Percentiles rank a stretch among this genome's conserved stretches.
Conservation (phyloP, 2,888 invertebrate species). For the Theodoxus fluviatilis region DNA sequence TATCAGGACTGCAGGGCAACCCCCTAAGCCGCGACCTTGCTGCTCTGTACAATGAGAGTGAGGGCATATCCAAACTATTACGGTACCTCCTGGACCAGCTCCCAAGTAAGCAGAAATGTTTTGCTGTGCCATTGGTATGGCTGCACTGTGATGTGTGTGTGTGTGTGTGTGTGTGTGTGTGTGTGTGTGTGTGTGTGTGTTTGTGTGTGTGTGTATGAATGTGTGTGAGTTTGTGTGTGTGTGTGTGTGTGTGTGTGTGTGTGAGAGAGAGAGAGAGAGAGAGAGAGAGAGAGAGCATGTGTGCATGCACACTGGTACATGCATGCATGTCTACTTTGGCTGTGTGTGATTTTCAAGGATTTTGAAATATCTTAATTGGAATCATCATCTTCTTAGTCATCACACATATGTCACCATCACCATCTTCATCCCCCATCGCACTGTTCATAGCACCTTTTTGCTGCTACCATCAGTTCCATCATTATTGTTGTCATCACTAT, state of each 20-base stretch:
- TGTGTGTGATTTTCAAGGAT: too few relatives aligned
- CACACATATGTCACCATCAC: too few relatives aligned
- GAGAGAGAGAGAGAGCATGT: neutral
- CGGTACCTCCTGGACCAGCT: constrained; percentile 90
- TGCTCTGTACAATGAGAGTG: constrained; percentile 88
- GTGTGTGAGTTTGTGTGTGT: constrained; percentile 6
- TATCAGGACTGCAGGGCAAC: constrained; percentile 78
- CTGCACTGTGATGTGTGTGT: neutral
- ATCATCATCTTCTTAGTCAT: too few relatives aligned
- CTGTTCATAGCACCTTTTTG: too few relatives aligned
- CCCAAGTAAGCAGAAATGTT: too few relatives aligned
- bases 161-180: constrained; percentile 9
- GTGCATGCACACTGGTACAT: neutral
- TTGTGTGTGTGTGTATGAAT: too few relatives aligned
- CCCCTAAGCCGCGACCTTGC: constrained; percentile 92
- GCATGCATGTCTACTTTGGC: neutral
- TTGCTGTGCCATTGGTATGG: too few relatives aligned
- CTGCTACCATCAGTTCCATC: too few relatives aligned
- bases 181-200: too few relatives aligned
- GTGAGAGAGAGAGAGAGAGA: neutral
- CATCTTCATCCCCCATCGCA: too few relatives aligned
- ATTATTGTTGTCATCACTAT: too few relatives aligned
- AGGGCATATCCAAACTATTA: constrained; percentile 92
- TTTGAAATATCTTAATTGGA: too few relatives aligned
- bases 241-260: constrained; percentile 5